phyloP scores from a whole-genome alignment of 2,113 vertebrate genomes.

The Lampris megalopsis region DNA sequence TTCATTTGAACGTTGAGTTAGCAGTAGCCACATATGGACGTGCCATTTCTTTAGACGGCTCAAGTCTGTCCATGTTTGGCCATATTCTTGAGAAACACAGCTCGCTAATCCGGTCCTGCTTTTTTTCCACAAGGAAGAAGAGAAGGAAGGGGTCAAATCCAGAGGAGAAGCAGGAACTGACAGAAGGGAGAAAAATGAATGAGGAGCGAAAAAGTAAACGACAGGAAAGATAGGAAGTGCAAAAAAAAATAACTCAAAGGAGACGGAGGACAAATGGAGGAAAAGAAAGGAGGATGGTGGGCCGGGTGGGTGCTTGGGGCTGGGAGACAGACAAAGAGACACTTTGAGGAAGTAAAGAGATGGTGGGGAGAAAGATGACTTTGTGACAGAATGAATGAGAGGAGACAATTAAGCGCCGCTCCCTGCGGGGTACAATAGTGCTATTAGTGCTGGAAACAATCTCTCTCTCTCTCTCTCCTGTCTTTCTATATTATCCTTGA shows the following conservation, averaged over 20 bases:
- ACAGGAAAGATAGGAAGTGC: too few relatives aligned
- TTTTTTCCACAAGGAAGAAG: too few relatives aligned
- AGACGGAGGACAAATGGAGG: background rate
- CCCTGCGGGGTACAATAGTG: constrained; percentile 15
- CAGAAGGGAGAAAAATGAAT: too few relatives aligned
- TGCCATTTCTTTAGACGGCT: too few relatives aligned
- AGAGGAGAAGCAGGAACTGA: too few relatives aligned
- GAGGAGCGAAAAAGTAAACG: too few relatives aligned
- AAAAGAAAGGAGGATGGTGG: background rate
- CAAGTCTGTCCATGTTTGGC: too few relatives aligned
- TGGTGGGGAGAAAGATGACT: constrained; percentile 30
- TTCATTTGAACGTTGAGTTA: too few relatives aligned
- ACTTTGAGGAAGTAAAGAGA: background rate
- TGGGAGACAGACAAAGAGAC: background rate
- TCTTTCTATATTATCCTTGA: constrained; percentile 10
- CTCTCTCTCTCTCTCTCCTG: background rate
- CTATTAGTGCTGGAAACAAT: constrained; percentile 33
- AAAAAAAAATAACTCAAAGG: background rate
- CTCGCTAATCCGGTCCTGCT: too few relatives aligned
- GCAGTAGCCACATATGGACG: too few relatives aligned
- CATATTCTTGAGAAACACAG: too few relatives aligned
- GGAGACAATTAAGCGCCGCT: constrained; percentile 38
- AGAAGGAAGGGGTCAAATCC: too few relatives aligned
- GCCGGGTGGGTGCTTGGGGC: background rate
- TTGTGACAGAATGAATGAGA: constrained; percentile 18